A percentile compares a stretch with the other conserved stretches of the same genome.
Conservation (phyloP, 2,797 vertebrate genomes). For the Takifugu ocellatus region DNA sequence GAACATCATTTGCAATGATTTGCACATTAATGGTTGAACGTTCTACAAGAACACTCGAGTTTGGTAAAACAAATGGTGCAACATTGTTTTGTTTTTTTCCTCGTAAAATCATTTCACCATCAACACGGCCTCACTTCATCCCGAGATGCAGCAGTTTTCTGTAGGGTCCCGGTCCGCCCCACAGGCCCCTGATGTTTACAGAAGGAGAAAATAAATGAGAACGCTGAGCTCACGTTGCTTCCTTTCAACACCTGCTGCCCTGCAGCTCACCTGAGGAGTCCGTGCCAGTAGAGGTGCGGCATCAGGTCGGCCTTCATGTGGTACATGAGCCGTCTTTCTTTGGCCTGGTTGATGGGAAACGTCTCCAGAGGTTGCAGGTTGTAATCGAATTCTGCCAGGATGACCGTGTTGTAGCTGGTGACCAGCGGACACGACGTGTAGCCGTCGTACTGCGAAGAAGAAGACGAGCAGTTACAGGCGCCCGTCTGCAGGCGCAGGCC, state of each 20-base stretch:
- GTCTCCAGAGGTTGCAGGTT: constrained; percentile 87
- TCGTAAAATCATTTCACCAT: background rate
- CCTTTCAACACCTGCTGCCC: background rate
- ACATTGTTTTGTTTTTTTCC: background rate
- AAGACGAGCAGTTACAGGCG: background rate
- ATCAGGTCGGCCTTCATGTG: constrained; percentile 94
- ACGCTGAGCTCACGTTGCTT: background rate
- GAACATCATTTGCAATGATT: no score
- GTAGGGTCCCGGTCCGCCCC: constrained; percentile 90
- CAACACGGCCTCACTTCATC: constrained; percentile 74
- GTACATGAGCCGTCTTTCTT: constrained; percentile 89
- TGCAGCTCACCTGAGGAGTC: constrained; percentile 82
- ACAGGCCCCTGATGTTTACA: constrained; percentile 81
- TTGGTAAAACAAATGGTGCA: no score
- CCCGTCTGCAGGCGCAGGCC: background rate
- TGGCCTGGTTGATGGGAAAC: constrained; percentile 93
- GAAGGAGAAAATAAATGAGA: constrained; percentile 14
- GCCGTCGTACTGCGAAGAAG: constrained; percentile 88
- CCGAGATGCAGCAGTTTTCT: constrained; percentile 91
- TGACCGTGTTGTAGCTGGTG: constrained; percentile 88
- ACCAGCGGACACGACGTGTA: constrained; percentile 95
- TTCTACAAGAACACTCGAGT: no score
- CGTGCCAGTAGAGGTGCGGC: constrained; percentile 93
- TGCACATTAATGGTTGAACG: no score
- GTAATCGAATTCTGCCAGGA: constrained; percentile 96